phyloP scores from a whole-genome alignment of 2,797 vertebrate genomes.

The Lutjanus argentimaculatus region DNA sequence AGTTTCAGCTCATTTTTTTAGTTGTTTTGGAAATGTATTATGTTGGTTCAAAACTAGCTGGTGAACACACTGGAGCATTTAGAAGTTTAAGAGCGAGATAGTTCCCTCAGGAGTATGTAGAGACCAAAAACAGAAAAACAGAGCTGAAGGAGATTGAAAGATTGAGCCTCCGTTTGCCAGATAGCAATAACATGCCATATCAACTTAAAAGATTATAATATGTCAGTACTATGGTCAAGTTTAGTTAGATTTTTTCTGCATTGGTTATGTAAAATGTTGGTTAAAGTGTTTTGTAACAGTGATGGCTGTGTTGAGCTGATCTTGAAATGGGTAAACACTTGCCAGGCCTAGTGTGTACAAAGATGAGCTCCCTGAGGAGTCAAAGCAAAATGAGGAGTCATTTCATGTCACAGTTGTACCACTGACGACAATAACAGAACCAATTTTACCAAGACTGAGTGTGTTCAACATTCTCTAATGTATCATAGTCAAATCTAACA shows the following conservation, averaged over 20 bases:
- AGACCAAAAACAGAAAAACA: background rate
- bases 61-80: background rate
- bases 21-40: background rate
- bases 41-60: background rate
- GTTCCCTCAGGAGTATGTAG: background rate
- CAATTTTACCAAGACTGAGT: background rate
- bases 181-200: background rate
- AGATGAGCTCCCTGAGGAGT: constrained; percentile 17
- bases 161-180: too few relatives aligned
- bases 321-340: constrained; percentile 27
- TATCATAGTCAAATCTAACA: background rate
- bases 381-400: constrained; percentile 17
- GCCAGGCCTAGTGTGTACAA: constrained; percentile 15
- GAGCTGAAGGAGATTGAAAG: too few relatives aligned
- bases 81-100: background rate
- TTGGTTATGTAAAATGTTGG: constrained; percentile 33
- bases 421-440: constrained; percentile 1
- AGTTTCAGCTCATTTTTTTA: background rate
- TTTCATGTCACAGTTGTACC: constrained; percentile 19
- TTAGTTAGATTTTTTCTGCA: background rate
- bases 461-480: background rate
- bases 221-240: background rate
- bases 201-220: background rate
- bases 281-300: constrained; percentile 31
- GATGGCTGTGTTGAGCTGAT: constrained; percentile 4